Base-by-base conservation (phyloP, 2,113 vertebrate species). In the Muntiacus reevesi region DNA sequence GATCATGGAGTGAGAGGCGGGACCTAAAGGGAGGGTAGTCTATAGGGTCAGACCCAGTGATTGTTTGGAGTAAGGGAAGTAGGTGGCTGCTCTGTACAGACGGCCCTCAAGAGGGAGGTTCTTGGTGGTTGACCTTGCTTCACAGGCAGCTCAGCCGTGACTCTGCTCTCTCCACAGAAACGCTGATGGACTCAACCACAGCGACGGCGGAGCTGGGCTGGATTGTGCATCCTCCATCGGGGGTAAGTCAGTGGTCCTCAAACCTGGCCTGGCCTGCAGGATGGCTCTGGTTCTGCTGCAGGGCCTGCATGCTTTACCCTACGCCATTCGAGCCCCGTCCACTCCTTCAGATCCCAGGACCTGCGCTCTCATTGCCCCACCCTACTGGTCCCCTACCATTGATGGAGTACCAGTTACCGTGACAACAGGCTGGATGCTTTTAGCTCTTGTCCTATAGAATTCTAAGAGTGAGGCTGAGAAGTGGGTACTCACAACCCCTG, bases 181-280 rank as follows among this genome's bases (percentile, higher is more conserved):
- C 99, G 0, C 98, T 99, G 98, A 99, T 99, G 99, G 99, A 99
- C 96, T 99, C 99, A 62, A 99, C 99, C 1, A 99, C 99, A 0
- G 99, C 99, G 0, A 99, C 99, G 0, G 99, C 99, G 36, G 99
- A 99, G 98, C 99, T 99, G 92, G 99, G 99, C 95, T 99, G 99
- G 99, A 99, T 98, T 0, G 99, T 99, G 89, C 98, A 99, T 97
- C 99, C 99, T 93, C 98, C 99, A 0, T 99, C 99, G 9, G 99
- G 99, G 99, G 99, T 99, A 95, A 99, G 99, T 98, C 86, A 4
- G 57, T 55, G 40, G 23, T 40, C 96, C 94, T 54, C 60, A 76
- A 71, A 33, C 40, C 62, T 33, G 60, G 30, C 52, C 40, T 81
- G 57, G 47, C 36, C 43, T 89, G 83, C 55, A 28, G 47, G 36